Conservation (phyloP, 2,113 vertebrate species). For the Chionomys nivalis region DNA sequence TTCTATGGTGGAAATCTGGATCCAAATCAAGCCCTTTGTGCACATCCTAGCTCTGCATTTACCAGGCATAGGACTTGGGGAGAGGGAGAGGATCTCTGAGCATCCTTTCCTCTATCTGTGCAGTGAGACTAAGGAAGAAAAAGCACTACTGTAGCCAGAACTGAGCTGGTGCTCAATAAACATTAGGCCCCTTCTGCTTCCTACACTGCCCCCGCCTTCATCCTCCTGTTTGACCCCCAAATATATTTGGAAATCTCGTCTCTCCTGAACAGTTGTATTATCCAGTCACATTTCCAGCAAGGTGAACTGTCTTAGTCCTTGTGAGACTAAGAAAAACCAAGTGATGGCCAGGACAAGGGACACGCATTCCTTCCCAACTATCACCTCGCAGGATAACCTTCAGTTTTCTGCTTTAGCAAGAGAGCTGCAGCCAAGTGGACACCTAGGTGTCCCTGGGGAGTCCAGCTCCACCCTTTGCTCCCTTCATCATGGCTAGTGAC, state of each 20-base stretch:
- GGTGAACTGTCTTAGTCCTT: background rate
- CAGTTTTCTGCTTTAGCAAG: background rate
- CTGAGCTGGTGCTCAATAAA: background rate
- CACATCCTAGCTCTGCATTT: background rate
- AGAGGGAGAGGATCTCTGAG: background rate
- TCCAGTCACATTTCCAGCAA: background rate
- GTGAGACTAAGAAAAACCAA: background rate
- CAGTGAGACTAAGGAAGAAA: constrained; percentile 3
- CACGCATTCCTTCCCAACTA: background rate
- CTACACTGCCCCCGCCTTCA: background rate
- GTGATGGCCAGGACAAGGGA: background rate
- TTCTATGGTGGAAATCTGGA: background rate
- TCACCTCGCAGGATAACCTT: background rate
- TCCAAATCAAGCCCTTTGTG: constrained; percentile 28
- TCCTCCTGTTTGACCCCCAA: background rate
- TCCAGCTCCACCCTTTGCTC: background rate
- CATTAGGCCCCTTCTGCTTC: background rate
- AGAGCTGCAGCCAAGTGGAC: background rate
- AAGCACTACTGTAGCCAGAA: background rate
- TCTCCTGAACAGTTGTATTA: background rate
- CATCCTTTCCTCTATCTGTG: background rate
- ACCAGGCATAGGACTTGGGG: background rate
- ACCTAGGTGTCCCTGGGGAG: background rate
- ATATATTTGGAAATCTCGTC: background rate
- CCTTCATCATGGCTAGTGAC: background rate